phyloP scores from a whole-genome alignment of 2,888 invertebrate species.

The Tortricodes alternella region DNA sequence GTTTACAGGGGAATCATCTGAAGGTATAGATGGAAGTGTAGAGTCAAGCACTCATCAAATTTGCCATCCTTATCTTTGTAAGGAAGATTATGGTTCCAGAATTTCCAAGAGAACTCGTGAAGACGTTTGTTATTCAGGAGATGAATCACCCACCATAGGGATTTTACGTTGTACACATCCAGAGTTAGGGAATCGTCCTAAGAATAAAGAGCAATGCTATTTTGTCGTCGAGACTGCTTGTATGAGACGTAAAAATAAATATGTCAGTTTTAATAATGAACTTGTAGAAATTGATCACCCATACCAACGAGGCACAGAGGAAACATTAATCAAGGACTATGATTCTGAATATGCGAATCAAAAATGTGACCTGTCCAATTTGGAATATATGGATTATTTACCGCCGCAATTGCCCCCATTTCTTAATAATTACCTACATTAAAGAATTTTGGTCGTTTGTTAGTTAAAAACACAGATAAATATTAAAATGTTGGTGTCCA shows the following conservation, averaged over 20 bases:
- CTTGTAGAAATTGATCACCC: slow-evolving; percentile 37
- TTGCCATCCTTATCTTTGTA: not conserved
- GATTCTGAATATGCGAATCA: not conserved
- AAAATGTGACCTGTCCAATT: slow-evolving; percentile 25
- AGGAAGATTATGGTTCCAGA: slow-evolving; percentile 25
- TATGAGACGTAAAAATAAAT: slow-evolving; percentile 36
- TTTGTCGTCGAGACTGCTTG: slow-evolving; percentile 41
- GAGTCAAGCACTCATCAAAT: not conserved
- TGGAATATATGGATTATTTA: slow-evolving; percentile 53
- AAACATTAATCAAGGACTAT: not conserved
- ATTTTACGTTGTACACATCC: slow-evolving; percentile 2
- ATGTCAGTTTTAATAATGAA: slow-evolving; percentile 39
- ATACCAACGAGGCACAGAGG: slow-evolving; percentile 30
- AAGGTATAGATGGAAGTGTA: too few species aligned
- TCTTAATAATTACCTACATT: slow-evolving; percentile 39
- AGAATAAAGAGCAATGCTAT: slow-evolving; percentile 39
- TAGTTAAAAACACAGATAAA: not conserved
- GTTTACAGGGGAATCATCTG: not conserved
- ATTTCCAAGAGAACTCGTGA: not conserved
- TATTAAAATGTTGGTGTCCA: too few species aligned
- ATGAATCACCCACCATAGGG: not conserved
- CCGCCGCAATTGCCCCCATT: slow-evolving; percentile 64
- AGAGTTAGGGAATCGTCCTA: slow-evolving; percentile 10
- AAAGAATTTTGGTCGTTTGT: not conserved
- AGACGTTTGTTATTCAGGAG: not conserved